Percentiles rank a stretch among this genome's conserved stretches.
Evolutionary conservation across 2,113 vertebrate species (phyloP).

Genomic region (Recurvirostra avosetta): DNA sequence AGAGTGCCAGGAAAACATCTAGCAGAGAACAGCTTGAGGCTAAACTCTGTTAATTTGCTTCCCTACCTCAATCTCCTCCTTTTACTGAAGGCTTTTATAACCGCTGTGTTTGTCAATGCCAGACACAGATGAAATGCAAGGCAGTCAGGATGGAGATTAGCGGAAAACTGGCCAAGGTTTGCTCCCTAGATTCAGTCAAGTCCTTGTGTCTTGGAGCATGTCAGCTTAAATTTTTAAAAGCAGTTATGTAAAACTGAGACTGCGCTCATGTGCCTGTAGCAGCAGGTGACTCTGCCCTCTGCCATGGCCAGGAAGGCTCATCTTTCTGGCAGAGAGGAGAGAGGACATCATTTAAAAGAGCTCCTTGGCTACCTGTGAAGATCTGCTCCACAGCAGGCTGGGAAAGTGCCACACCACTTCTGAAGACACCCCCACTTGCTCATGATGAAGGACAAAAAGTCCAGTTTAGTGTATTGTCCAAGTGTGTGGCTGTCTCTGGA

Average conservation of each 20-base stretch:
- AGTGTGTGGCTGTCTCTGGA: not conserved
- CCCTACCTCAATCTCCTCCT: not conserved
- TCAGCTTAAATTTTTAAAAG: not conserved
- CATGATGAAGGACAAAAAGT: not conserved
- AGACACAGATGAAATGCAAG: not conserved
- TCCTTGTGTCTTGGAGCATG: not conserved
- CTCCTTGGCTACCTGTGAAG: not conserved
- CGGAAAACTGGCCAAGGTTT: not conserved
- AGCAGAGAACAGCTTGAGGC: not conserved
- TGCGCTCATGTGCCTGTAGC: not conserved
- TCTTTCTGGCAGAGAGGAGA: not conserved
- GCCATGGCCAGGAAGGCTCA: not conserved
- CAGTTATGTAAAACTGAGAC: not conserved
- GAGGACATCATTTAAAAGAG: not conserved
- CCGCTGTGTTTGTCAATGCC: not conserved
- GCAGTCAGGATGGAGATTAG: not conserved
- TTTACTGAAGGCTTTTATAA: not conserved
- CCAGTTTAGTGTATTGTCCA: not conserved
- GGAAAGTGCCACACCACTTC: not conserved
- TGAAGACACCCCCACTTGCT: not conserved
- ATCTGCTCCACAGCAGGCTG: not conserved
- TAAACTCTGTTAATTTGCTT: conserved; percentile 5
- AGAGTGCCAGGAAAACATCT: not conserved
- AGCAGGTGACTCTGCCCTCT: not conserved
- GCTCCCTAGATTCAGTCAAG: not conserved